A percentile compares a stretch with the other conserved stretches of the same genome.
These are phyloP conservation scores for Caerostris darwini DNA, from an alignment of 1,140 invertebrate genomes.

Conservation along the genomic window DNA sequence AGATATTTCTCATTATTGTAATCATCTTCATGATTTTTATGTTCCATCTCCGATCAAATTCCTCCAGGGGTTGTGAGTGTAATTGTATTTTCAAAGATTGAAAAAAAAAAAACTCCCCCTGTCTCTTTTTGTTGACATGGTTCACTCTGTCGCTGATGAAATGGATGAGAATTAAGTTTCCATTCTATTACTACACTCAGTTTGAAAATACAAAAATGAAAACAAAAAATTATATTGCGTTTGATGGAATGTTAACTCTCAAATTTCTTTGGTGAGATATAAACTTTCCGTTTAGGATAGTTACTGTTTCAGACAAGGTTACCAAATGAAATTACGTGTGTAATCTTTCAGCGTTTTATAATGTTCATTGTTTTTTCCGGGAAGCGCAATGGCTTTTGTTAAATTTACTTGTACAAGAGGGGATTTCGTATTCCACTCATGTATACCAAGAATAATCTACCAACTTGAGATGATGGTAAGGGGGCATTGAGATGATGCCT, in stretches of 20 bases:
- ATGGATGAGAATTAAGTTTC: conserved; percentile 15
- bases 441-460: not conserved
- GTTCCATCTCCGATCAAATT: conserved; percentile 47
- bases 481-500: no score
- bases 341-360: no score
- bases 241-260: not conserved
- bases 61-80: conserved; percentile 33
- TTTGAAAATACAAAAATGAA: not conserved
- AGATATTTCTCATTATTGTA: conserved; percentile 46
- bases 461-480: no score
- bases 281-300: no score
- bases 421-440: not conserved
- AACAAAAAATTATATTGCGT: not conserved
- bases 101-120: not conserved
- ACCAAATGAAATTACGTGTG: no score
- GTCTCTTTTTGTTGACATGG: conserved; percentile 1
- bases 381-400: no score
- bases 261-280: not conserved
- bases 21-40: conserved; percentile 21
- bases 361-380: no score
- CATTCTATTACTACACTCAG: not conserved
- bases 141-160: not conserved
- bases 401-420: no score
- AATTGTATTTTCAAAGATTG: conserved; percentile 33
- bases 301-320: no score